Percentiles rank a stretch among this genome's conserved stretches.
phyloP scores from a whole-genome alignment of 1,140 invertebrate genomes.

The Camponotus pennsylvanicus region DNA sequence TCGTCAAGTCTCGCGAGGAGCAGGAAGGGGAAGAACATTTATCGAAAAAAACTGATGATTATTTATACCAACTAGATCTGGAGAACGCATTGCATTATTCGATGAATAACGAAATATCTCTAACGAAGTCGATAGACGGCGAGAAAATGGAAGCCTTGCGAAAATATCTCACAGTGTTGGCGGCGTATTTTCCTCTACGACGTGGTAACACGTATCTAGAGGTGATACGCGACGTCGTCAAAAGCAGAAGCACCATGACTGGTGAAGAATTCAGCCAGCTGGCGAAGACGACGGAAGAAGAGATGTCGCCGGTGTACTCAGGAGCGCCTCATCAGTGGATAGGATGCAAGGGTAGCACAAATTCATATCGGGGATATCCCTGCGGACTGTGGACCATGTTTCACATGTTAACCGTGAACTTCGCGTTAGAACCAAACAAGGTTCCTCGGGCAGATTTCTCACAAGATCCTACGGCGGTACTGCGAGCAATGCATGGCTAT shows the following conservation, averaged over 20 bases:
- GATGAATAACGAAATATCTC: slow-evolving; percentile 93
- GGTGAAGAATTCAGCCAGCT: slow-evolving; percentile 88
- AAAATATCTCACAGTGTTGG: slow-evolving; percentile 90
- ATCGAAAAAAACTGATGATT: slow-evolving; percentile 79
- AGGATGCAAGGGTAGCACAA: slow-evolving; percentile 93
- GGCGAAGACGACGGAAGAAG: slow-evolving; percentile 86
- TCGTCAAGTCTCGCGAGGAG: background rate
- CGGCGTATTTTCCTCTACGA: slow-evolving; percentile 91
- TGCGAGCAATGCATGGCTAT: slow-evolving; percentile 95
- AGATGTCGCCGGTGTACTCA: slow-evolving; percentile 87
- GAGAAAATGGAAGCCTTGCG: slow-evolving; percentile 91
- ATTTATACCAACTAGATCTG: slow-evolving; percentile 94
- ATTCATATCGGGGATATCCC: slow-evolving; percentile 94
- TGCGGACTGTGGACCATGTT: slow-evolving; percentile 98
- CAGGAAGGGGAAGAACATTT: slow-evolving; percentile 4
- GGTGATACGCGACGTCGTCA: slow-evolving; percentile 85
- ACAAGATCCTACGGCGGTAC: slow-evolving; percentile 89
- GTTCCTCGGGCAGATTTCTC: slow-evolving; percentile 74
- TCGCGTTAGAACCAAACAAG: slow-evolving; percentile 84
- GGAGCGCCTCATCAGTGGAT: slow-evolving; percentile 90
- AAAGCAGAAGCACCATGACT: slow-evolving; percentile 84
- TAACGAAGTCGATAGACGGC: slow-evolving; percentile 89
- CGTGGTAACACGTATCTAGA: slow-evolving; percentile 88
- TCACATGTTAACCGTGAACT: slow-evolving; percentile 96
- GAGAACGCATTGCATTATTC: slow-evolving; percentile 94